phyloP scores from a whole-genome alignment of 2,888 invertebrate genomes.

The Platynereis dumerilii region DNA sequence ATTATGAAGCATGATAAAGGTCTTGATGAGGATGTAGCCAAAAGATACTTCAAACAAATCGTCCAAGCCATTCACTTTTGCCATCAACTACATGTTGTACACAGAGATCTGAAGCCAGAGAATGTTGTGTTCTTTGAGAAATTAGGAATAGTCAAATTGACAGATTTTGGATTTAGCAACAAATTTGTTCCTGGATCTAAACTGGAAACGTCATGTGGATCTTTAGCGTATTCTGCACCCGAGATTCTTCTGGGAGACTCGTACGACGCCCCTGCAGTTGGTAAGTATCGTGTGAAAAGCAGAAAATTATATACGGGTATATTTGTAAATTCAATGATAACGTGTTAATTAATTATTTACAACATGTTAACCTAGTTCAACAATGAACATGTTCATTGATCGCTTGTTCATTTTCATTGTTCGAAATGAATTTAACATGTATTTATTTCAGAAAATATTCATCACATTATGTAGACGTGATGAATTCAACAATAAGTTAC shows the following conservation, averaged over 20 bases:
- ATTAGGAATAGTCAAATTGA: constrained; percentile 94
- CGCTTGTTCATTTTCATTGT: too few species aligned
- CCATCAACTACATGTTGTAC: constrained; percentile 87
- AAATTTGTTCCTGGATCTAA: constrained; percentile 87
- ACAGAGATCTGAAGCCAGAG: constrained; percentile 97
- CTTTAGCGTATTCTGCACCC: constrained; percentile 97
- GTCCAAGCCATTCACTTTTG: constrained; percentile 97
- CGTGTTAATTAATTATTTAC: too few species aligned
- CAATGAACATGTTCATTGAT: too few species aligned
- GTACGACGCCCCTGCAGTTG: constrained; percentile 98
- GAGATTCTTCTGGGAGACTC: constrained; percentile 98
- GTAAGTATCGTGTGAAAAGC: constrained; percentile 66
- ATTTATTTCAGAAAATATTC: too few species aligned
- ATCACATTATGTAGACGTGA: too few species aligned
- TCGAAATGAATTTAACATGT: too few species aligned
- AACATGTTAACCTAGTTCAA: too few species aligned
- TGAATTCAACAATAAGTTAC: too few species aligned
- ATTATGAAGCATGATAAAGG: constrained; percentile 93
- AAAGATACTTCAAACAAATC: constrained; percentile 93
- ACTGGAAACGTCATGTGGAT: constrained; percentile 96
- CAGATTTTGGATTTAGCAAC: constrained; percentile 97
- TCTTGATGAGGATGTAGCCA: constrained; percentile 68
- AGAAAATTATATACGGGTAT: too few species aligned
- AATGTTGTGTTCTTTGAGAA: constrained; percentile 99
- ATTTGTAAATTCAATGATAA: too few species aligned